phyloP scores from a whole-genome alignment of 2,113 vertebrate genomes.

The Clinocottus analis region DNA sequence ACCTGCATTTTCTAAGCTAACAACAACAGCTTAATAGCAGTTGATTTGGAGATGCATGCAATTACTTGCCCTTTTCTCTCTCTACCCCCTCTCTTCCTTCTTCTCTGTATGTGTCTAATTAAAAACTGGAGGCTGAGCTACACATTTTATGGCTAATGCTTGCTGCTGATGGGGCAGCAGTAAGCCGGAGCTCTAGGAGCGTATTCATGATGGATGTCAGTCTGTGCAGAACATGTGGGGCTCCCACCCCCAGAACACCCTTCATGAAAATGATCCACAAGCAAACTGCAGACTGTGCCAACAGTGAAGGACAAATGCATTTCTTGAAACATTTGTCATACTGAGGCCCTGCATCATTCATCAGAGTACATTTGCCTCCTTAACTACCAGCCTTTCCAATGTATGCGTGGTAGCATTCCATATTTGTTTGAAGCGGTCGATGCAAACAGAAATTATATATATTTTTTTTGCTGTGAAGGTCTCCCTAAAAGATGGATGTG shows the following conservation, averaged over 20 bases:
- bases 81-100: conserved; percentile 10
- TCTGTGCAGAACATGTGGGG: conserved; percentile 64
- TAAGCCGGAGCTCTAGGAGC: conserved; percentile 52
- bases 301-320: conserved; percentile 62
- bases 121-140: conserved; percentile 64
- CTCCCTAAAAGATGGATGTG: conserved; percentile 47
- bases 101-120: conserved; percentile 67
- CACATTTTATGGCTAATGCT: conserved; percentile 64
- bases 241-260: conserved; percentile 52
- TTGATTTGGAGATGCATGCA: conserved; percentile 53
- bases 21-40: conserved; percentile 57
- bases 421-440: conserved; percentile 41
- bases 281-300: conserved; percentile 45
- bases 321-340: conserved; percentile 61
- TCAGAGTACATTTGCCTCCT: conserved; percentile 60
- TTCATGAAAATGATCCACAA: conserved; percentile 55
- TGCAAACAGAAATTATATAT: conserved; percentile 39
- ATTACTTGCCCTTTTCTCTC: conserved; percentile 35
- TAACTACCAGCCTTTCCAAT: conserved; percentile 29
- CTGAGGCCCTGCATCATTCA: conserved; percentile 53
- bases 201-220: conserved; percentile 64
- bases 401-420: conserved; percentile 49
- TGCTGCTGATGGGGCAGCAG: conserved; percentile 54
- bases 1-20: conserved; percentile 38
- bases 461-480: conserved; percentile 49